Base-by-base conservation (phyloP, 2,888 invertebrate genomes). In the Phalangium opilio region DNA sequence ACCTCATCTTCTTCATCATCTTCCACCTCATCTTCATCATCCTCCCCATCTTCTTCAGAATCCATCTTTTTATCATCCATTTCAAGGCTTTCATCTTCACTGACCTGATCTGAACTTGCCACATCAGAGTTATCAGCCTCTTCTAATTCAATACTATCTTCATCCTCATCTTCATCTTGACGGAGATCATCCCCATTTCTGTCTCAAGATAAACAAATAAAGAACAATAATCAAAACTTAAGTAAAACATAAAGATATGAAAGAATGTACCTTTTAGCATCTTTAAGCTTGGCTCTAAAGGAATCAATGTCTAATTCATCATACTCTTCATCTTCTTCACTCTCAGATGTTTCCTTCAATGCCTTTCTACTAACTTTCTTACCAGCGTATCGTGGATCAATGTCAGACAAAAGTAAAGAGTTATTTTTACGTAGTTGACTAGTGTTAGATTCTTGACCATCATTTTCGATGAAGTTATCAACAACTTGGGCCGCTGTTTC, bases 331-430 rank as follows among this genome's bases (percentile, higher is more conserved):
- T 15, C 33, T 14, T 18, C 34, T 14, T 43, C 11, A 5, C 14
- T 36, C 11, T 36, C 36, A 3, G 36, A 4, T 7, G 3, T 27
- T 4, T 27, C 41, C 15, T 41, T 49, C 3, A 50, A 27, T 10
- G 19, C n/a, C 14, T 41, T 51, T 41, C 55, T 21, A 11, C 43
- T 42, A 17, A 55, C 42, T 36, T 50, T 49, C 38, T 45, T 47
- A 1, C 55, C 55, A 12, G 47, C 32, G 38, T 54, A 54, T 36
- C 45, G 38, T 21, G 41, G 35, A 50, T 52, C 48, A 19, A 44
- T n/a, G 20, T 50, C 45, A 27, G 48, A 46, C 17, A 49, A 18
- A 15, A 53, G 36, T 21, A 45, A 45, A n/a, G 48, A 47, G 40
- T 47, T 45, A 41, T 45, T 48, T 35, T 45, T 40, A 27, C 54